Conservation (phyloP, 2,797 vertebrate genomes). For the Arremon aurantiirostris region DNA sequence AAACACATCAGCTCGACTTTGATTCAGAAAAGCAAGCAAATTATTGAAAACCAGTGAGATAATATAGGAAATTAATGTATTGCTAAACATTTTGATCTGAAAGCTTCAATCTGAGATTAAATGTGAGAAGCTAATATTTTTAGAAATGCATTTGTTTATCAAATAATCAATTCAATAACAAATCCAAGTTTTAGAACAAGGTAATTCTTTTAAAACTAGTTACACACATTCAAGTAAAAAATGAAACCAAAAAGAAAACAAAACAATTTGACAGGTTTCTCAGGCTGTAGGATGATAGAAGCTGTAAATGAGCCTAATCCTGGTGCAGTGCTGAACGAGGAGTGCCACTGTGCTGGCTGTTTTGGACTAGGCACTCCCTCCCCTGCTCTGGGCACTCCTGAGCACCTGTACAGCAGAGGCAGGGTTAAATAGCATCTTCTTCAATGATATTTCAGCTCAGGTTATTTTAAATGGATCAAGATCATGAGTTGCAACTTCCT, state of each 20-base stretch:
- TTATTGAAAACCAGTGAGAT: neutral
- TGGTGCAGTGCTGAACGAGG: neutral
- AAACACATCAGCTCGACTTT: neutral
- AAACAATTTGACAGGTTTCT: neutral
- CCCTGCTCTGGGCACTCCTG: neutral
- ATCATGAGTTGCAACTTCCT: neutral
- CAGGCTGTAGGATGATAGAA: neutral
- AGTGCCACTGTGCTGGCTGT: neutral
- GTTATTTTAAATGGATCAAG: neutral
- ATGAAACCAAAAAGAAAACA: neutral
- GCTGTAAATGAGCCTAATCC: neutral
- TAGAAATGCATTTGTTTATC: neutral
- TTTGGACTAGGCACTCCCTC: rapidly evolving
- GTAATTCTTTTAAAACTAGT: neutral
- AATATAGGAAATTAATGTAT: neutral
- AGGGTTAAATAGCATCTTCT: neutral
- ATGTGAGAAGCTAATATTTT: neutral
- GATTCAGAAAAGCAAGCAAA: neutral
- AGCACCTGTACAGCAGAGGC: neutral
- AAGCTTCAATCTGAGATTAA: neutral
- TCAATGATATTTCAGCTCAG: neutral
- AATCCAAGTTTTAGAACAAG: neutral
- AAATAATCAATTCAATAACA: neutral
- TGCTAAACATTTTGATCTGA: neutral
- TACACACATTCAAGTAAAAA: neutral